Evolutionary conservation across 2,888 invertebrate species (phyloP), one percentile per base, ranked within the genome.

Genomic region (Clistopyga incitator): DNA sequence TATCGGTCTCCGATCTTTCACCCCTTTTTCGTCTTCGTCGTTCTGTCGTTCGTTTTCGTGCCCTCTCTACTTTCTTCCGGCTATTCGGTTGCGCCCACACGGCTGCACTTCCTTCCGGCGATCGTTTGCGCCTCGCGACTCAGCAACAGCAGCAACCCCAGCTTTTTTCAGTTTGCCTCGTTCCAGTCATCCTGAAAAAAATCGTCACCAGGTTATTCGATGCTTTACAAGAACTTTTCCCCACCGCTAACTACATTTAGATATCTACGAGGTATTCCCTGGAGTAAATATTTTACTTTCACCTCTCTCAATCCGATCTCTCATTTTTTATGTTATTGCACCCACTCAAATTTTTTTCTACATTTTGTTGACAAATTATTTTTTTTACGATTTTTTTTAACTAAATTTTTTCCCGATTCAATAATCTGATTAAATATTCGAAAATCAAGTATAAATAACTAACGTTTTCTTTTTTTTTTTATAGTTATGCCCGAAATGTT

Each of bases 111-210:
- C 76, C 84, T 68, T 54, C 59, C 68, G 38, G 23, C 70, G 61
- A 47, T 67, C 45, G 15, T 42, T 47, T 67, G 38, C 45, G 23
- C 25, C 42, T 68, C 70, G 59, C 72, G 76, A 65, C 67, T 82
- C 87, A 78, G 25, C 67, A 45, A 45, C 42, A 23, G 42, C 67
- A 52, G 34, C 34, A 38, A 38, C 38, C 10, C 68, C 78, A 64
- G 67, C 75, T 78, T 78, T 87, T 86, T 87, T 88, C 87, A 85
- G 79, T 86, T 86, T 83, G 79, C 72, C 78, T 84, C 83, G 82
- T 83, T 86, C 85, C 85, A 78, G 79, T 86, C 88, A 89, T 89
- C 86, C 88, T 89, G 86, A 87, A 88, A 81, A 78, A 68, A 54
- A 81, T 81, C 82, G 71, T 71, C 74, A 52, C 74, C 71, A 42